A percentile compares a stretch with the other conserved stretches of the same genome.
phyloP scores from a whole-genome alignment of 1,140 invertebrate species.

The Mylabris phalerata region DNA sequence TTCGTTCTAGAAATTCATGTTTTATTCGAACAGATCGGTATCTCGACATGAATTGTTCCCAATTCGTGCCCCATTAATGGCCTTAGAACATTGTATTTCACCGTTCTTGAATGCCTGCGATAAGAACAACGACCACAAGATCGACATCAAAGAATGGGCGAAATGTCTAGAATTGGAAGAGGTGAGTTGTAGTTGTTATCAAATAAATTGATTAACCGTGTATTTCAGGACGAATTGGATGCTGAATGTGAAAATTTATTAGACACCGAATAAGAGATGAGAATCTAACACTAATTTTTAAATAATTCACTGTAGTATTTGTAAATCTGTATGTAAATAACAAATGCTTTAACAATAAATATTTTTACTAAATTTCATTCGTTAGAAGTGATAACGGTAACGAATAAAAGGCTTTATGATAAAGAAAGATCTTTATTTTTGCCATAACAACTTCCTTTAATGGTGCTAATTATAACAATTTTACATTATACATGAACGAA shows the following conservation, averaged over 20 bases:
- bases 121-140: conserved; percentile 76
- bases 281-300: not conserved
- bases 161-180: conserved; percentile 80
- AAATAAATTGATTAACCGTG: conserved; percentile 4
- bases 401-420: too few relatives aligned
- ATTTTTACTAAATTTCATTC: too few relatives aligned
- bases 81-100: conserved; percentile 90
- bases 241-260: conserved; percentile 9
- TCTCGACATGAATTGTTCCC: conserved; percentile 92
- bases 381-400: too few relatives aligned
- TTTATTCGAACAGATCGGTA: conserved; percentile 51
- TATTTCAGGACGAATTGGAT: conserved; percentile 15
- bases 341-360: too few relatives aligned
- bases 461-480: conserved; percentile 14
- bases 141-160: conserved; percentile 87
- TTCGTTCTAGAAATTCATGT: not conserved
- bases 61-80: conserved; percentile 83
- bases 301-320: too few relatives aligned
- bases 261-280: not conserved
- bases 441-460: conserved; percentile 14
- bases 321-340: too few relatives aligned
- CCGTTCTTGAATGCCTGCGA: conserved; percentile 92
- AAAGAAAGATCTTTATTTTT: too few relatives aligned
- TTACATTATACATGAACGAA: conserved; percentile 12
- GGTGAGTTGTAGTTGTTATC: conserved; percentile 40